These are phyloP conservation scores for Dendrocincla tyrannina DNA, from an alignment of 2,797 vertebrate species.

Conservation along the genomic window DNA sequence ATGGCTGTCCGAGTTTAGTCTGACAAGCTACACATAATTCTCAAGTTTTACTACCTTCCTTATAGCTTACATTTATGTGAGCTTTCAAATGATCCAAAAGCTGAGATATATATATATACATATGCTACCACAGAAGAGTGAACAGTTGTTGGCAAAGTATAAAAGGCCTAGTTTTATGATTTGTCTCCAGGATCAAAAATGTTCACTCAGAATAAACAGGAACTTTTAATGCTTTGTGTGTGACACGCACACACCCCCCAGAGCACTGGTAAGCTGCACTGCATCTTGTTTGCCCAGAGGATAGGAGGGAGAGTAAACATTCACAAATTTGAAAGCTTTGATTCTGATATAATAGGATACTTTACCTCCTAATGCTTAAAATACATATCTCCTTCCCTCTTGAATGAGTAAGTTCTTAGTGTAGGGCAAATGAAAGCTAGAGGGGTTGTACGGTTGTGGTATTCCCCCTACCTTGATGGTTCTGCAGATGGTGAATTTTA, in stretches of 20 bases:
- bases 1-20: slow-evolving; percentile 18
- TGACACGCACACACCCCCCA: not conserved
- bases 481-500: not conserved
- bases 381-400: not conserved
- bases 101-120: not conserved
- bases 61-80: not conserved
- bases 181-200: not conserved
- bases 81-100: not conserved
- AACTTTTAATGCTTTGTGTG: slow-evolving; percentile 35
- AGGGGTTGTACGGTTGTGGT: not conserved
- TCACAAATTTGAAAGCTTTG: not conserved
- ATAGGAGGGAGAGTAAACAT: not conserved
- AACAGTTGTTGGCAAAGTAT: slow-evolving; percentile 1
- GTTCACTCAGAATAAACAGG: slow-evolving; percentile 40
- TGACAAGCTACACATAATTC: not conserved
- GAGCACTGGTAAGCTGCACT: not conserved
- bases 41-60: not conserved
- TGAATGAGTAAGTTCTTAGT: not conserved
- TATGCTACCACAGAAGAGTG: not conserved
- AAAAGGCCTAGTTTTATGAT: slow-evolving; percentile 17
- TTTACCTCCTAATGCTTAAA: not conserved
- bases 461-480: not conserved
- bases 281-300: not conserved
- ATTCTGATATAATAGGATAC: not conserved
- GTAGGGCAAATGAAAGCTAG: not conserved